A percentile compares a stretch with the other conserved stretches of the same genome.
Conservation (phyloP, 2,113 vertebrate genomes). For the Numenius arquata region DNA sequence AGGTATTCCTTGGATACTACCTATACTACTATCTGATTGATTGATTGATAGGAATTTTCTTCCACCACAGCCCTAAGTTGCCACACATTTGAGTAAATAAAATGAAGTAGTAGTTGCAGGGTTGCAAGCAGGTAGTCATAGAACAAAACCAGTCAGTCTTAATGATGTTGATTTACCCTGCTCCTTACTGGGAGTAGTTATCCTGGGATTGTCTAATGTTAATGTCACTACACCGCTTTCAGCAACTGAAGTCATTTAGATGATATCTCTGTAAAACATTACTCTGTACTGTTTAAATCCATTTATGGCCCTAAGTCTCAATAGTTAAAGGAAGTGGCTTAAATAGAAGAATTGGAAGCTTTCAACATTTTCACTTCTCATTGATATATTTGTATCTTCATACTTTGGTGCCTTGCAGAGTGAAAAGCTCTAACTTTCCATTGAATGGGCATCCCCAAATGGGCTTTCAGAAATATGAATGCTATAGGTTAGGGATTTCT, state of each 20-base stretch:
- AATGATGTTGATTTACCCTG: not conserved
- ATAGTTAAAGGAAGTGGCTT: not conserved
- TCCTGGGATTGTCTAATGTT: not conserved
- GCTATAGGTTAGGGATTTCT: constrained; percentile 10
- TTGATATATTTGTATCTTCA: not conserved
- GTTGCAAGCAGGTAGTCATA: not conserved
- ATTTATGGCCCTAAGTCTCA: not conserved
- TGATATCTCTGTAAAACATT: not conserved
- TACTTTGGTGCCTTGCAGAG: not conserved
- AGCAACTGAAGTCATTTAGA: not conserved
- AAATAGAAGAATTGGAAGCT: not conserved
- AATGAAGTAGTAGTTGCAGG: not conserved
- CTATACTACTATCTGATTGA: not conserved
- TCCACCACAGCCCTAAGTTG: not conserved
- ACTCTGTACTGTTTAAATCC: not conserved
- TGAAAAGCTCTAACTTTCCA: not conserved
- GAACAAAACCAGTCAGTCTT: not conserved
- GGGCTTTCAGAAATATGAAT: not conserved
- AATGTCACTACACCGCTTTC: not conserved
- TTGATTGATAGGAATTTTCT: not conserved
- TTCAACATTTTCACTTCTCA: not conserved
- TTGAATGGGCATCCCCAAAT: not conserved
- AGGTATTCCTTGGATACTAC: not conserved
- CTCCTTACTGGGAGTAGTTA: not conserved
- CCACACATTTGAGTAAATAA: not conserved